Percentiles rank a stretch among this genome's conserved stretches.
These are phyloP conservation scores for Hoplostethus atlanticus DNA, from an alignment of 2,797 vertebrate genomes.

Conservation along the genomic window DNA sequence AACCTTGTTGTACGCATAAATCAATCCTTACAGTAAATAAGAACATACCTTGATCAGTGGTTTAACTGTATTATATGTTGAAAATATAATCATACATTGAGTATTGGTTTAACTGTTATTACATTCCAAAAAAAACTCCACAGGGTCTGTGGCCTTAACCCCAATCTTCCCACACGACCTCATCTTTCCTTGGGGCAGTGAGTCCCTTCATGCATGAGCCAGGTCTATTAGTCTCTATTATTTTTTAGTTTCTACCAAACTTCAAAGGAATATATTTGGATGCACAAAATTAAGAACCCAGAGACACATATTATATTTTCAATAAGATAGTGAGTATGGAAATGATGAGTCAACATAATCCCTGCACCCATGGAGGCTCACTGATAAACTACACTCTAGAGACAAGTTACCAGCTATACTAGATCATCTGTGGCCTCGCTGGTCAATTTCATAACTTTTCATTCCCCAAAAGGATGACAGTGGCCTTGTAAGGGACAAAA, in stretches of 20 bases:
- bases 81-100: too few species aligned
- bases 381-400: background rate
- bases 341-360: background rate
- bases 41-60: too few species aligned
- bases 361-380: background rate
- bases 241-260: background rate
- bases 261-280: too few species aligned
- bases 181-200: slow-evolving; percentile 39
- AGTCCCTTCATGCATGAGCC: slow-evolving; percentile 1
- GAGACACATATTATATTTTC: too few species aligned
- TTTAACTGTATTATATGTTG: too few species aligned
- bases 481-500: background rate
- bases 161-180: slow-evolving; percentile 6
- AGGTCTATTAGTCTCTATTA: background rate
- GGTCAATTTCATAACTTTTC: background rate
- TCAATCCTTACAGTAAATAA: too few species aligned
- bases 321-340: too few species aligned
- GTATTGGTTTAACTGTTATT: too few species aligned
- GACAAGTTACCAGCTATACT: background rate
- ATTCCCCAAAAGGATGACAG: background rate
- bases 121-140: too few species aligned
- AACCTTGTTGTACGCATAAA: too few species aligned
- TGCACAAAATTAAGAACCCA: too few species aligned
- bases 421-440: background rate
- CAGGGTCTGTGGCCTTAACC: slow-evolving; percentile 38